Conservation (phyloP, 2,113 vertebrate species). For the Mionectes macconnelli region DNA sequence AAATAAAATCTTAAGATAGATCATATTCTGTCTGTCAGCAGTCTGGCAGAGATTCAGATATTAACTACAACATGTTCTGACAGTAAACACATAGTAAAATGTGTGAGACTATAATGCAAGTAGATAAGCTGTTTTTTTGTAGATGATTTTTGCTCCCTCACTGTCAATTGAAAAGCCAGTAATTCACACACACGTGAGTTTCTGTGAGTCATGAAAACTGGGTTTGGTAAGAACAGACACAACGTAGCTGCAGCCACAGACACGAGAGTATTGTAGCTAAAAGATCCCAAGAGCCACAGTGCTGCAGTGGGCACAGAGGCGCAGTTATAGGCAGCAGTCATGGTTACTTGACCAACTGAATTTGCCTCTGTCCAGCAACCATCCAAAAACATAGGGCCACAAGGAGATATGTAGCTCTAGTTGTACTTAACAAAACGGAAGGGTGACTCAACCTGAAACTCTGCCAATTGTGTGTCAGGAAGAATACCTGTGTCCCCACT, state of each 20-base stretch:
- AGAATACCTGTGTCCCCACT: neutral
- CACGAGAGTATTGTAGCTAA: neutral
- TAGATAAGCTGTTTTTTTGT: constrained; percentile 39
- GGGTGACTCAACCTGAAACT: neutral
- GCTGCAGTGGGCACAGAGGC: neutral
- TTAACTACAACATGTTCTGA: constrained; percentile 46
- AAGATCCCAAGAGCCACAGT: neutral
- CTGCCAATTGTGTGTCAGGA: neutral
- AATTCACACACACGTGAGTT: neutral
- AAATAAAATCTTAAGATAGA: constrained; percentile 12
- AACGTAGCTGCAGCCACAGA: neutral
- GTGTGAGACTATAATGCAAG: constrained; percentile 29
- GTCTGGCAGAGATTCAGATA: constrained; percentile 48
- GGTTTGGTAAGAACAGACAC: neutral
- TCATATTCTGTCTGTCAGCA: constrained; percentile 42
- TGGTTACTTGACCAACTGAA: neutral
- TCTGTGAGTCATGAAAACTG: constrained; percentile 23
- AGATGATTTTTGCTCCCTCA: constrained; percentile 22
- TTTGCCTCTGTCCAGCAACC: neutral
- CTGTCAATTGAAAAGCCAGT: constrained; percentile 26
- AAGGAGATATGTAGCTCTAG: neutral
- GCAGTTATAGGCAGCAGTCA: rapidly evolving
- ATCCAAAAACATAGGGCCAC: neutral
- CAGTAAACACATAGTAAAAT: constrained; percentile 58
- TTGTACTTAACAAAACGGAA: neutral